Percentiles rank a stretch among this genome's conserved stretches.
Evolutionary conservation across 2,888 invertebrate genomes (phyloP).

Genomic region (Trilocha varians): DNA sequence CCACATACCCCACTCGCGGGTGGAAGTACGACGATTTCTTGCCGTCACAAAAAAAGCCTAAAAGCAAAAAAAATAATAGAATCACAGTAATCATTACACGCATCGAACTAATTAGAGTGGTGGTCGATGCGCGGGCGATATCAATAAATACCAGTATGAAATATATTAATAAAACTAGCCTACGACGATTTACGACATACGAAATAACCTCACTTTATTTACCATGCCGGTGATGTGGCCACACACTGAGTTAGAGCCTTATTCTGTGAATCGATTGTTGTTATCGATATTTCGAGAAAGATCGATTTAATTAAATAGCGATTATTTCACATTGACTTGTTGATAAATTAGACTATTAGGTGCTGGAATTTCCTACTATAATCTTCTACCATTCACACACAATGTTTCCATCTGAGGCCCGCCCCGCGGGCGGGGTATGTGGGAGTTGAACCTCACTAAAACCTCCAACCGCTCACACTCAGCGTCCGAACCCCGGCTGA

Average conservation of each 20-base stretch:
- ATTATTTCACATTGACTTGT: too few species aligned
- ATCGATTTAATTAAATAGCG: neutral
- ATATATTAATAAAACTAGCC: constrained; percentile 3
- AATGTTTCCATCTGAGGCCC: too few species aligned
- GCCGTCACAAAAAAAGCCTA: neutral
- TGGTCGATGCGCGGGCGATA: constrained; percentile 2
- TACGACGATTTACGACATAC: neutral
- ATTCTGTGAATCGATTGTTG: neutral
- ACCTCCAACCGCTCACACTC: too few species aligned
- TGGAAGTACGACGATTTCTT: too few species aligned
- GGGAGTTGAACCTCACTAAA: too few species aligned
- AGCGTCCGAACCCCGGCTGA: too few species aligned
- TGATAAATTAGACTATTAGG: too few species aligned
- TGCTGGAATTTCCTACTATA: too few species aligned
- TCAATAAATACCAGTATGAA: constrained; percentile 1
- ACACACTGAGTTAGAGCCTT: neutral
- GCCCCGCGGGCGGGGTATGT: too few species aligned
- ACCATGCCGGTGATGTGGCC: neutral
- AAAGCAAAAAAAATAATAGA: neutral
- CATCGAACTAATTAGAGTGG: neutral
- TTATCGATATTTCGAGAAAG: too few species aligned
- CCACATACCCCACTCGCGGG: too few species aligned
- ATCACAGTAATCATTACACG: neutral
- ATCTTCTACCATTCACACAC: too few species aligned
- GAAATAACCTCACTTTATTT: neutral